Percentiles rank a stretch among this genome's conserved stretches.
These are phyloP conservation scores for Coelinius sp. DNA, from an alignment of 2,888 invertebrate genomes.

Conservation along the genomic window DNA sequence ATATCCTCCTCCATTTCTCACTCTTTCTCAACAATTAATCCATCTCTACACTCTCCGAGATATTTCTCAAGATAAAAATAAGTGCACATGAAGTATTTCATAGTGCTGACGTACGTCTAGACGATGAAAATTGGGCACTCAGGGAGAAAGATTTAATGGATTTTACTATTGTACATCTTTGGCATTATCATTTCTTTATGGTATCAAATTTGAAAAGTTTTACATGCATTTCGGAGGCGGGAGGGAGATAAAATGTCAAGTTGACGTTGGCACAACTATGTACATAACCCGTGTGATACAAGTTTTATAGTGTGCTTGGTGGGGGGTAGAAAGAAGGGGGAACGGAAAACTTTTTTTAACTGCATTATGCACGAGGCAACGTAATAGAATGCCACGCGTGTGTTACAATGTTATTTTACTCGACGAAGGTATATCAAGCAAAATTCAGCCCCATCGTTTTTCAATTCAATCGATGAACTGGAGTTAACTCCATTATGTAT, in stretches of 20 bases:
- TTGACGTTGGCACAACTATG: neutral
- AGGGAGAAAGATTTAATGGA: neutral
- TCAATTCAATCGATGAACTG: slow-evolving; percentile 1
- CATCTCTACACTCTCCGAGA: too few relatives aligned
- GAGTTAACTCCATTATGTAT: neutral
- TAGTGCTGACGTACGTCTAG: neutral
- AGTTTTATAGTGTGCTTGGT: slow-evolving; percentile 13
- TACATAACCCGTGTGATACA: slow-evolving; percentile 7
- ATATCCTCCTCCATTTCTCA: neutral
- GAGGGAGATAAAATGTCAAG: slow-evolving; percentile 14
- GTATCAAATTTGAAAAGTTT: neutral
- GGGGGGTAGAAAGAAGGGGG: too few relatives aligned
- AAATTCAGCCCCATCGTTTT: neutral
- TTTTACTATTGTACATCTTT: neutral
- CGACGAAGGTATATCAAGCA: neutral
- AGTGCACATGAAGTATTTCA: neutral
- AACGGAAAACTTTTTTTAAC: slow-evolving; percentile 2
- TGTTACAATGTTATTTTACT: slow-evolving; percentile 20
- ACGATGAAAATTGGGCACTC: neutral
- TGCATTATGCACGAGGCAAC: slow-evolving; percentile 24
- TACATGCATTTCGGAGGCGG: neutral
- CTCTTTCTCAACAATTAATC: neutral
- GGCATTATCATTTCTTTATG: neutral
- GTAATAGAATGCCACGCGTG: slow-evolving; percentile 27
- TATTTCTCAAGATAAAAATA: too few relatives aligned